Evolutionary conservation across 2,113 vertebrate species (phyloP).

Genomic region (Phoxinus phoxinus): DNA sequence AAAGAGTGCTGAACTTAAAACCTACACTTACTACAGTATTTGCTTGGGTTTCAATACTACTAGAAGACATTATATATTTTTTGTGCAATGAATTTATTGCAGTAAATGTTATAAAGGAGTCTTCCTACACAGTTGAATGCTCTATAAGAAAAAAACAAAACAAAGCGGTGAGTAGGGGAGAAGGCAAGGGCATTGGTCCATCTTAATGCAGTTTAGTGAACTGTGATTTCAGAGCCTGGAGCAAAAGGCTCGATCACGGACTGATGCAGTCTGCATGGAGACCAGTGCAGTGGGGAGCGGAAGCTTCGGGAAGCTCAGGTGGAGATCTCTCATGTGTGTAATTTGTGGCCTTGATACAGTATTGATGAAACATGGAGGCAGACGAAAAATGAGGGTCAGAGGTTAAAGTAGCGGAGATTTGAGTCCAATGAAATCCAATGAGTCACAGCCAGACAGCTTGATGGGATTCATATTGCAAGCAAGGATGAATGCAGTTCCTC

Average conservation of each 20-base stretch:
- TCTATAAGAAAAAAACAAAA: neutral
- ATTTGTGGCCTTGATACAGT: conserved; percentile 49
- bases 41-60: neutral
- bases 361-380: conserved; percentile 32
- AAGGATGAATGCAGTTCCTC: conserved; percentile 10
- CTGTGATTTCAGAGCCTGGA: conserved; percentile 11
- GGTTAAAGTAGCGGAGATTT: conserved; percentile 51
- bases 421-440: conserved; percentile 22
- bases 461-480: conserved; percentile 45
- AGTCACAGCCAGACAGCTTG: conserved; percentile 11
- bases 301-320: conserved; percentile 41
- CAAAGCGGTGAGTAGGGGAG: neutral
- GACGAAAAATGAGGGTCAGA: conserved; percentile 41
- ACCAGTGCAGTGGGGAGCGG: neutral
- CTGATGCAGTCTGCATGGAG: neutral
- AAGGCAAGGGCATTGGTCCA: neutral
- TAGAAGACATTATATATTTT: neutral
- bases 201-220: neutral
- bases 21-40: neutral
- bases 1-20: neutral
- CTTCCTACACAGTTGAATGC: neutral
- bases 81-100: neutral
- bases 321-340: conserved; percentile 54
- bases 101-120: neutral
- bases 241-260: neutral